Conservation (phyloP, 2,113 vertebrate species). For the Rostratula benghalensis region DNA sequence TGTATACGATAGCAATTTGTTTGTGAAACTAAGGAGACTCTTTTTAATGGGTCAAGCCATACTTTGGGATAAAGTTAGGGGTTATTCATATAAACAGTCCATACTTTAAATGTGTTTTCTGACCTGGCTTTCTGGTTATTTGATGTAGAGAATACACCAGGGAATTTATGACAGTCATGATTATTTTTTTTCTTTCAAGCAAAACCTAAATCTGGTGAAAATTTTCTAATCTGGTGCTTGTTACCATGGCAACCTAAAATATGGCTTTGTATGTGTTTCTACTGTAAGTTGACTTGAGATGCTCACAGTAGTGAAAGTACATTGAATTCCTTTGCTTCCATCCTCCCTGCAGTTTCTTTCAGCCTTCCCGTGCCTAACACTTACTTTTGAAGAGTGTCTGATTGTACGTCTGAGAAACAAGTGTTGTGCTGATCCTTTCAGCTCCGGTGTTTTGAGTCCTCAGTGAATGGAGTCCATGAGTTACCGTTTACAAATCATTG, state of each 20-base stretch:
- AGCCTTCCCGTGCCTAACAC: not conserved
- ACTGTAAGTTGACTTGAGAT: not conserved
- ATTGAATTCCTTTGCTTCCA: not conserved
- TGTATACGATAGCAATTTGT: not conserved
- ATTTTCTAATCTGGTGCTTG: slow-evolving; percentile 1
- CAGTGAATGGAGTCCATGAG: not conserved
- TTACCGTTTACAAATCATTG: not conserved
- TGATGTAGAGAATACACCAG: not conserved
- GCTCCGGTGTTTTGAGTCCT: not conserved
- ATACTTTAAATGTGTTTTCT: not conserved
- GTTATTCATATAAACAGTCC: not conserved
- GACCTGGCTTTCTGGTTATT: not conserved
- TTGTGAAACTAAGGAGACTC: not conserved
- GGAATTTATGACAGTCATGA: not conserved
- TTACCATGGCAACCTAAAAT: not conserved
- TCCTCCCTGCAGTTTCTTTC: not conserved
- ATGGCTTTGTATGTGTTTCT: not conserved
- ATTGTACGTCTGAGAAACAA: not conserved
- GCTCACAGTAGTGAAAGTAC: not conserved
- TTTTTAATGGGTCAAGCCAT: not conserved
- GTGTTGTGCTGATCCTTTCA: not conserved
- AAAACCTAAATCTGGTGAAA: slow-evolving; percentile 1
- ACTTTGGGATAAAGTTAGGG: not conserved
- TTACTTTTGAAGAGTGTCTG: not conserved
- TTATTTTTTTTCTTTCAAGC: not conserved